Percentiles rank a stretch among this genome's conserved stretches.
phyloP scores from a whole-genome alignment of 2,113 vertebrate species.

The Siphamia tubifer region DNA sequence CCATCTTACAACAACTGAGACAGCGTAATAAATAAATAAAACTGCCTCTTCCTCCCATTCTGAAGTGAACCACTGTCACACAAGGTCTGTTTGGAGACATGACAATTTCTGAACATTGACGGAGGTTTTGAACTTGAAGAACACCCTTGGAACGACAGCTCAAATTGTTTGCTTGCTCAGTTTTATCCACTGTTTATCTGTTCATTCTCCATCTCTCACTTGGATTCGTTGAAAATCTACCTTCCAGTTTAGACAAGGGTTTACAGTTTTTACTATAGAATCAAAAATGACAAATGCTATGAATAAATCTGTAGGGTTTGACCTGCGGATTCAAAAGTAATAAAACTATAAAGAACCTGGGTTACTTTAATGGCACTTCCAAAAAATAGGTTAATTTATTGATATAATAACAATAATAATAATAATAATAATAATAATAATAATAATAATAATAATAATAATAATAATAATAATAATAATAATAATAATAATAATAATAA shows the following conservation, averaged over 20 bases:
- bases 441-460: too few relatives aligned
- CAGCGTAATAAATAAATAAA: constrained; percentile 68
- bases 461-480: too few relatives aligned
- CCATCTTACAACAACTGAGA: constrained; percentile 41
- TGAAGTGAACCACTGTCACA: constrained; percentile 20
- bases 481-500: too few relatives aligned
- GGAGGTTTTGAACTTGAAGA: constrained; percentile 59
- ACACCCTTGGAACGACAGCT: constrained; percentile 42
- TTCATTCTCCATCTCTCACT: constrained; percentile 31
- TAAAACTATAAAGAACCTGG: too few relatives aligned
- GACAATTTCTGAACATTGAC: constrained; percentile 36
- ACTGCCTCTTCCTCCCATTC: neutral
- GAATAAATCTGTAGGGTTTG: constrained; percentile 50
- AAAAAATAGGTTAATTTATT: too few relatives aligned
- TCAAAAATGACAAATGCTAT: constrained; percentile 56
- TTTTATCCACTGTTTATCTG: constrained; percentile 55
- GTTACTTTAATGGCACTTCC: too few relatives aligned
- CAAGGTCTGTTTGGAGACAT: constrained; percentile 5
- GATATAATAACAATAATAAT: too few relatives aligned
- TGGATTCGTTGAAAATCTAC: constrained; percentile 62
- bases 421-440: too few relatives aligned
- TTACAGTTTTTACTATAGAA: constrained; percentile 54
- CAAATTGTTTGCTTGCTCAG: constrained; percentile 62
- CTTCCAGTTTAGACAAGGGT: constrained; percentile 55
- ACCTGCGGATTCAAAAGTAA: constrained; percentile 70